These are phyloP conservation scores for Bucorvus abyssinicus DNA, from an alignment of 2,797 vertebrate genomes.

Conservation along the genomic window DNA sequence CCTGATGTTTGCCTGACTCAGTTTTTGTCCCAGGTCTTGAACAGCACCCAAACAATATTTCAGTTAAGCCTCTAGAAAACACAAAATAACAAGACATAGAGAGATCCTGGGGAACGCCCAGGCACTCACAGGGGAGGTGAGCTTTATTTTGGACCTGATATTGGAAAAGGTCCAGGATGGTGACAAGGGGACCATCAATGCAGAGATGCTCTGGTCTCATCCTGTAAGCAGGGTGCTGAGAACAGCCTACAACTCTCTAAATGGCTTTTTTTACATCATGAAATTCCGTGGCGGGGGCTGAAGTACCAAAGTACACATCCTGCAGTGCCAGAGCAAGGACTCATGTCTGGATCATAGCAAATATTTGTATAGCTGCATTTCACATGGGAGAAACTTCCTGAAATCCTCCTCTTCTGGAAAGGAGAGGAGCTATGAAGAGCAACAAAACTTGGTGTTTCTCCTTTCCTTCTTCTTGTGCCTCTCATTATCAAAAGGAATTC, in stretches of 20 bases:
- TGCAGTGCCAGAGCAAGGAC: not conserved
- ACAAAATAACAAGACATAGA: not conserved
- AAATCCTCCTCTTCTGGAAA: not conserved
- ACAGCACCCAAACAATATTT: not conserved
- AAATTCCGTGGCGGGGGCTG: not conserved
- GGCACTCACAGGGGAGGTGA: not conserved
- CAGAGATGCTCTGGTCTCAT: not conserved
- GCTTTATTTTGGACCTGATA: not conserved
- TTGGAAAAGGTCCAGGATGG: not conserved
- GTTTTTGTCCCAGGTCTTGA: not conserved
- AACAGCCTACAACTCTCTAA: not conserved
- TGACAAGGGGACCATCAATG: not conserved
- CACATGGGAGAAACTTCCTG: not conserved
- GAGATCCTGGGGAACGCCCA: not conserved
- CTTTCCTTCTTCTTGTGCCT: not conserved
- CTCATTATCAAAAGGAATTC: not conserved
- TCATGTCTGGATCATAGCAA: not conserved
- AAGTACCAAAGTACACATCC: not conserved
- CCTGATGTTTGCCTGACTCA: not conserved
- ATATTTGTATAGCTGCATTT: not conserved
- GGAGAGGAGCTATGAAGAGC: not conserved
- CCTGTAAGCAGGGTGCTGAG: not conserved
- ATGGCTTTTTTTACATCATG: not conserved
- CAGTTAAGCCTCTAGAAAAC: not conserved
- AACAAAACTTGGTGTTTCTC: not conserved